Conservation (phyloP, 2,797 vertebrate genomes). For the Fistularia tabacaria region DNA sequence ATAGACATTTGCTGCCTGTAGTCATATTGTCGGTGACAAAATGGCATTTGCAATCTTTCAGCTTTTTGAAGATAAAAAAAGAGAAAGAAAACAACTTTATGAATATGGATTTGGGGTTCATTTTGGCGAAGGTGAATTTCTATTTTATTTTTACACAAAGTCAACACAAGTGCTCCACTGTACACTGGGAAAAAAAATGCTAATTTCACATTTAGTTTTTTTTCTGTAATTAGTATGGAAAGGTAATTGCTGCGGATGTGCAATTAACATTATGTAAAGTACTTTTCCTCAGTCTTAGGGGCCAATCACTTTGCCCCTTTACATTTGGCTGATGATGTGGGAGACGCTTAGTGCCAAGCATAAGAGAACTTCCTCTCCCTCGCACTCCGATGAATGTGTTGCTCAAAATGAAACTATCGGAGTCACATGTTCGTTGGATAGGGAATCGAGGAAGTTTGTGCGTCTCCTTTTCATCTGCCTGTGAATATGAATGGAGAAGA, state of each 20-base stretch:
- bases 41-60: neutral
- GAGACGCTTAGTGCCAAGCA: constrained; percentile 42
- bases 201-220: constrained; percentile 69
- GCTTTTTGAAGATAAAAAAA: constrained; percentile 19
- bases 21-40: too few species aligned
- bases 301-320: constrained; percentile 70
- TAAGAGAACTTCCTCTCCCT: constrained; percentile 61
- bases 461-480: constrained; percentile 55
- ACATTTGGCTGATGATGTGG: constrained; percentile 55
- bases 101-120: constrained; percentile 23
- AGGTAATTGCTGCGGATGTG: constrained; percentile 75
- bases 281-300: constrained; percentile 37
- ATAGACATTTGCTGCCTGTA: constrained; percentile 6
- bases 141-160: too few species aligned
- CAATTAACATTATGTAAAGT: constrained; percentile 76
- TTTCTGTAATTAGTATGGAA: constrained; percentile 70
- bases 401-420: constrained; percentile 58
- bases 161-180: constrained; percentile 35
- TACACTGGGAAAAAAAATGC: constrained; percentile 43
- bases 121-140: constrained; percentile 8
- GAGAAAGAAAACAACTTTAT: constrained; percentile 2
- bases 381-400: constrained; percentile 49
- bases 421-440: constrained; percentile 49
- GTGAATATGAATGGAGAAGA: constrained; percentile 59
- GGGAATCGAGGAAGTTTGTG: constrained; percentile 48